Evolutionary conservation across 2,113 vertebrate genomes (phyloP).

Genomic region (Saccopteryx leptura): DNA sequence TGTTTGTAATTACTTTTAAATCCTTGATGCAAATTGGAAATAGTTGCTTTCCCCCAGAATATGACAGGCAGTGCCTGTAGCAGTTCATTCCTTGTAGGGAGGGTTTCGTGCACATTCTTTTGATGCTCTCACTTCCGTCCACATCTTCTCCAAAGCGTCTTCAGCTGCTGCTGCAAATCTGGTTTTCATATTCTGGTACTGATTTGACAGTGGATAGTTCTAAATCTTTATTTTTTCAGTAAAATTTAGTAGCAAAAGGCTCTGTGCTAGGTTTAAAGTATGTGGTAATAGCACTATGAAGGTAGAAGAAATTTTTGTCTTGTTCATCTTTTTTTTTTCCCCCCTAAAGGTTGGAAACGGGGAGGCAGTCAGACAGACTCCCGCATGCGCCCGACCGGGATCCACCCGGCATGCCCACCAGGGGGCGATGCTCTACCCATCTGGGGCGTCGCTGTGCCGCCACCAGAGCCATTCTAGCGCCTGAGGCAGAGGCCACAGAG

Average conservation of each 20-base stretch:
- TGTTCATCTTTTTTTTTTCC: background rate
- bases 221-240: conserved; percentile 3
- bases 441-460: too few species aligned
- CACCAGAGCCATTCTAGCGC: too few species aligned
- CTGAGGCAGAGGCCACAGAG: too few species aligned
- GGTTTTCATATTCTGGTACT: conserved; percentile 35
- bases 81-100: background rate
- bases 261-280: background rate
- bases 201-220: conserved; percentile 9
- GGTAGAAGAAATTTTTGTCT: conserved; percentile 20
- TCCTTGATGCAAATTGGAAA: conserved; percentile 30
- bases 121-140: background rate
- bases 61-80: background rate
- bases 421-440: too few species aligned
- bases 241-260: background rate
- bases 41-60: background rate
- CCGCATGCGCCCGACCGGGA: too few species aligned
- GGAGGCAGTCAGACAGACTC: too few species aligned
- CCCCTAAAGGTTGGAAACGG: too few species aligned
- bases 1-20: conserved; percentile 18
- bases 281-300: background rate
- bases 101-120: background rate
- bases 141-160: background rate
- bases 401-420: too few species aligned
- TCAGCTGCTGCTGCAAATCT: conserved; percentile 16